phyloP scores from a whole-genome alignment of 1,140 invertebrate species.

The Agraylea sexmaculata region DNA sequence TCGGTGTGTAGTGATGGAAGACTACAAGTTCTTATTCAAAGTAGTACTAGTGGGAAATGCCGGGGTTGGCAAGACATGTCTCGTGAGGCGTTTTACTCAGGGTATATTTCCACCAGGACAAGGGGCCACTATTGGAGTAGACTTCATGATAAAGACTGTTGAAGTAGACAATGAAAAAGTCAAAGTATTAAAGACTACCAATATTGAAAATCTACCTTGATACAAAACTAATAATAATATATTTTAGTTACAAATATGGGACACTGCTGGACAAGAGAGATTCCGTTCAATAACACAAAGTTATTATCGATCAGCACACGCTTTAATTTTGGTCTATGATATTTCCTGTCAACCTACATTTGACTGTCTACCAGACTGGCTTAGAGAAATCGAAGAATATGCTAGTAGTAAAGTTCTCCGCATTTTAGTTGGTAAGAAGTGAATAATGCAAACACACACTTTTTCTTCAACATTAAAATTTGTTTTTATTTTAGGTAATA shows the following conservation, averaged over 20 bases:
- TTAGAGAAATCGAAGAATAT: conserved; percentile 92
- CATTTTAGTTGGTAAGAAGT: conserved; percentile 69
- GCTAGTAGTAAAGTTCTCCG: conserved; percentile 86
- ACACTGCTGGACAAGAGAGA: conserved; percentile 91
- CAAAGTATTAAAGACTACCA: no score
- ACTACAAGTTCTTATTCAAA: conserved; percentile 97
- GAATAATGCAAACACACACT: not conserved
- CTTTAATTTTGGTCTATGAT: conserved; percentile 93
- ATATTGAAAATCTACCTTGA: not conserved
- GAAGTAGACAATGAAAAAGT: conserved; percentile 96
- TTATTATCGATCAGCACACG: conserved; percentile 95
- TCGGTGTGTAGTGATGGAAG: conserved; percentile 85
- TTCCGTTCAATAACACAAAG: conserved; percentile 96
- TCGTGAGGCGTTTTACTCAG: conserved; percentile 80
- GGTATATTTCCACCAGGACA: conserved; percentile 91
- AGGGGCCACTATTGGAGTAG: conserved; percentile 96
- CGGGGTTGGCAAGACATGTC: conserved; percentile 87
- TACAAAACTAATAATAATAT: not conserved
- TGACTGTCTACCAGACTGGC: conserved; percentile 90
- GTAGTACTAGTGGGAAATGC: conserved; percentile 90
- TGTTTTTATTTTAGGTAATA: conserved; percentile 59
- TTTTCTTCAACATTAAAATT: not conserved
- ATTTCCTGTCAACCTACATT: conserved; percentile 95
- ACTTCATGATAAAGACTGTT: conserved; percentile 98
- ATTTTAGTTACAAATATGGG: conserved; percentile 91